Percentiles rank a stretch among this genome's conserved stretches.
phyloP scores from a whole-genome alignment of 2,113 vertebrate species.

The Phocoena sinus region DNA sequence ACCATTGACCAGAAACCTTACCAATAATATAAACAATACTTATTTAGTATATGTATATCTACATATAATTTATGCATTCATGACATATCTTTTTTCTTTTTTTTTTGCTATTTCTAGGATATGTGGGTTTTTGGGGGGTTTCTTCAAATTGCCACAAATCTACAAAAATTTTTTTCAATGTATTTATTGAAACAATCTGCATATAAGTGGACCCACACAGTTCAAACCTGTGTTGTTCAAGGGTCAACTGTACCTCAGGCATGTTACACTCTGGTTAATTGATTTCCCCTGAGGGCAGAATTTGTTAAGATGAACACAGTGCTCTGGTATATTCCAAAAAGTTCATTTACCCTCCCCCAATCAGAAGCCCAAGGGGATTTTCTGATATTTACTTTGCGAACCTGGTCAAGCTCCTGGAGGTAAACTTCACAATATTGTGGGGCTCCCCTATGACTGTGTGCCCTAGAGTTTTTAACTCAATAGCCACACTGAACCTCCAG shows the following conservation, averaged over 20 bases:
- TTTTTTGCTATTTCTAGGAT: not conserved
- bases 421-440: not conserved
- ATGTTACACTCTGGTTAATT: not conserved
- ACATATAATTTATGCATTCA: not conserved
- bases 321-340: not conserved
- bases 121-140: not conserved
- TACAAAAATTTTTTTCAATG: not conserved
- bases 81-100: not conserved
- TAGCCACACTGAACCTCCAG: not conserved
- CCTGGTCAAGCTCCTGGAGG: not conserved
- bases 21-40: not conserved
- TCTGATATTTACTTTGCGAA: not conserved
- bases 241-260: no score
- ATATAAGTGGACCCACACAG: not conserved
- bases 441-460: not conserved
- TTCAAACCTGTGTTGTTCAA: not conserved
- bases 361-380: not conserved
- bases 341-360: not conserved
- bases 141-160: not conserved
- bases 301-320: not conserved
- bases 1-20: not conserved
- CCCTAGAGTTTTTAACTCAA: not conserved
- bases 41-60: not conserved
- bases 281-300: not conserved
- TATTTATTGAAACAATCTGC: not conserved